Evolutionary conservation across 2,888 invertebrate species (phyloP).

Genomic region (Tolmerus cingulatus): DNA sequence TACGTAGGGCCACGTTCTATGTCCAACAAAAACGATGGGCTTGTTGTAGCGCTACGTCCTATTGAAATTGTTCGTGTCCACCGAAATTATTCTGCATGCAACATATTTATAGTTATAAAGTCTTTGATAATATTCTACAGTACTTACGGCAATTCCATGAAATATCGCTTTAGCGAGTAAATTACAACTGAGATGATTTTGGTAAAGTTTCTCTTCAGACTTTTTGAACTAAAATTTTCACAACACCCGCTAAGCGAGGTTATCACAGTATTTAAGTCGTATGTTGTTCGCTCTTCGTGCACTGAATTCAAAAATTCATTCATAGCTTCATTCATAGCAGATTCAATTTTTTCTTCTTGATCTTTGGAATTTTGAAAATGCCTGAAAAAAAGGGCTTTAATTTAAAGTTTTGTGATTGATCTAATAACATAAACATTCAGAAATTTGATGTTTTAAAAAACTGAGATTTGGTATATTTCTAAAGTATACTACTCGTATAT

Average conservation of each 20-base stretch:
- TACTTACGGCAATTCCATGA: slow-evolving; percentile 54
- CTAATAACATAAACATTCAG: no score
- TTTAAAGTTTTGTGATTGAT: background rate
- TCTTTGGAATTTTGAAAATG: background rate
- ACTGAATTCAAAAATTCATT: background rate
- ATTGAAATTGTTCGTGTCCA: no score
- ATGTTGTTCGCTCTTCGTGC: background rate
- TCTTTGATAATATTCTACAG: no score
- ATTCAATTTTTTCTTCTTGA: background rate
- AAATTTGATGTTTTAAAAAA: no score
- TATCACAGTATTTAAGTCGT: slow-evolving; percentile 42
- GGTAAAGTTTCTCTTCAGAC: slow-evolving; percentile 52
- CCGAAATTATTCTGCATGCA: no score
- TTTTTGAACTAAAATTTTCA: slow-evolving; percentile 59
- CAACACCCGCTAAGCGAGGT: slow-evolving; percentile 57
- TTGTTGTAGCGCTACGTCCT: no score
- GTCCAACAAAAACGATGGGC: no score
- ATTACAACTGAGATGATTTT: slow-evolving; percentile 55
- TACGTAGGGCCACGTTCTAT: no score
- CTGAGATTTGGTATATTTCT: no score
- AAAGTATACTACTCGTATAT: no score
- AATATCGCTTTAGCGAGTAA: slow-evolving; percentile 54
- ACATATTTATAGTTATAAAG: no score
- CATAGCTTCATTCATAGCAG: background rate
- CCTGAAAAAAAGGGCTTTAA: background rate